Evolutionary conservation across 2,888 invertebrate genomes (phyloP).

Genomic region (Spilosoma lubricipeda): DNA sequence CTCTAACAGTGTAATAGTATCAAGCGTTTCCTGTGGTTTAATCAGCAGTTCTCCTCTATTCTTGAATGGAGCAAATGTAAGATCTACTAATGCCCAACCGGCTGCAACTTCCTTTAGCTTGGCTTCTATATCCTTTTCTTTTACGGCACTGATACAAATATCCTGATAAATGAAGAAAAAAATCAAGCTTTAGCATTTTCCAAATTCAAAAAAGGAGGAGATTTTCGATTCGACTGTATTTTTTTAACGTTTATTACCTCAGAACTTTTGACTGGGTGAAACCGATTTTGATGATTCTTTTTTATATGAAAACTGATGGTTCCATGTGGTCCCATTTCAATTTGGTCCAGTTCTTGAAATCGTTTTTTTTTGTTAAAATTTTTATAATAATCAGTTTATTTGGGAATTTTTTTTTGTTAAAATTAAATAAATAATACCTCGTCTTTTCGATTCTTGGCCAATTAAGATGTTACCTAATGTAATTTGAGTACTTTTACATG

Average conservation of each 20-base stretch:
- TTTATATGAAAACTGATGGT: no score
- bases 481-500: neutral
- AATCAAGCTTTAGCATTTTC: neutral
- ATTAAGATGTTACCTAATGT: neutral
- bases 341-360: no score
- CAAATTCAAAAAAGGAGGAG: no score
- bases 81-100: conserved; percentile 92
- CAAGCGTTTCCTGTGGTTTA: conserved; percentile 91
- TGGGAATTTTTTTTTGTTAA: neutral
- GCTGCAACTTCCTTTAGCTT: conserved; percentile 93
- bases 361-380: no score
- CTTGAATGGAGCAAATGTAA: conserved; percentile 92
- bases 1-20: conserved; percentile 92
- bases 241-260: no score
- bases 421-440: no score
- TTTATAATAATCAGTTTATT: no score
- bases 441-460: neutral
- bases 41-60: conserved; percentile 93
- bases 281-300: no score
- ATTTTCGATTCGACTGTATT: no score
- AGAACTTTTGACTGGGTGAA: no score
- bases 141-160: conserved; percentile 95
- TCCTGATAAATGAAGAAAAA: conserved; percentile 82
- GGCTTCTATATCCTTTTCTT: conserved; percentile 96
- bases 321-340: no score